phyloP scores from a whole-genome alignment of 2,888 invertebrate genomes.

The Chirona hameri region DNA sequence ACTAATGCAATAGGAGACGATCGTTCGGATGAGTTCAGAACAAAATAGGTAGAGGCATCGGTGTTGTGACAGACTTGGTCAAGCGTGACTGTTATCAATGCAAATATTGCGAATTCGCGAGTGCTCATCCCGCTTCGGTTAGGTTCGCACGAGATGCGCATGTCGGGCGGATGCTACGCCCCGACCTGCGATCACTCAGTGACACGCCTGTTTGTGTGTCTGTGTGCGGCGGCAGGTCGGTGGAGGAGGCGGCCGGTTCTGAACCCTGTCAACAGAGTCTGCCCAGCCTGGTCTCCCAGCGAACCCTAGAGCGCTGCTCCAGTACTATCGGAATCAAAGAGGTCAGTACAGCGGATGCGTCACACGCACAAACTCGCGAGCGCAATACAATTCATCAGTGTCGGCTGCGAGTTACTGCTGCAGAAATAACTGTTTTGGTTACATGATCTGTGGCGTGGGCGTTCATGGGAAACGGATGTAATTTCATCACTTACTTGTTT shows the following conservation, averaged over 20 bases:
- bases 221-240: neutral
- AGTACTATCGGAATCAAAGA: neutral
- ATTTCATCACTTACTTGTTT: too few species aligned
- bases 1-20: neutral
- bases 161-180: neutral
- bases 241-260: neutral
- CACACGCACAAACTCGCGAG: too few species aligned
- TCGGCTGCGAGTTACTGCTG: too few species aligned
- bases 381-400: too few species aligned
- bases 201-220: neutral
- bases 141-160: neutral
- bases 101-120: too few species aligned
- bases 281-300: slow-evolving; percentile 4
- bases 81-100: too few species aligned
- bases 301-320: neutral
- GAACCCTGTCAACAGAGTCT: neutral
- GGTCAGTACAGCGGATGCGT: neutral
- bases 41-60: neutral
- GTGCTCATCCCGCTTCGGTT: too few species aligned
- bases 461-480: too few species aligned
- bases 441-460: too few species aligned
- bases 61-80: neutral
- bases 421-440: too few species aligned
- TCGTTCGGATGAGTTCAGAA: neutral
- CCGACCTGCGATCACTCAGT: neutral